Conservation (phyloP, 2,888 invertebrate species). For the Drosophila cracens region DNA sequence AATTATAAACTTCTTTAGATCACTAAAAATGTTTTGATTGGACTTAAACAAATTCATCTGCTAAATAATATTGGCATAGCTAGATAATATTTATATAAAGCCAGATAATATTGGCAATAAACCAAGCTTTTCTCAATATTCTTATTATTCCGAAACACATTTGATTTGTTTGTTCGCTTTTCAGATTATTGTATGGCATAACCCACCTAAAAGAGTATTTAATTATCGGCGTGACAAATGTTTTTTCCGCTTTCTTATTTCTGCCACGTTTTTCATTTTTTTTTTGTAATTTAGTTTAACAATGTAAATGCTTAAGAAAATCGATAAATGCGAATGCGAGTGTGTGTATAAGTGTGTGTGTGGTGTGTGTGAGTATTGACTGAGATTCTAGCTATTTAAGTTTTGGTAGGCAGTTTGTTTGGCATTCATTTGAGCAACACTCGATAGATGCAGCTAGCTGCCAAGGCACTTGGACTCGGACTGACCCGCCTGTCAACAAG, state of each 20-base stretch:
- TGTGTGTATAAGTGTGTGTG: constrained; percentile 2
- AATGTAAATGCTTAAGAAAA: constrained; percentile 53
- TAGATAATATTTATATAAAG: neutral
- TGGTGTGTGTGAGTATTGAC: neutral
- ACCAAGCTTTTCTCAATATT: neutral
- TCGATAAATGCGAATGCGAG: constrained; percentile 57
- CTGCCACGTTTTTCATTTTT: neutral
- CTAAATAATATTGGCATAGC: no score
- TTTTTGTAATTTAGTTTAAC: constrained; percentile 32
- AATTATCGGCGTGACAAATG: neutral
- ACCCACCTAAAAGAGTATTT: constrained; percentile 4
- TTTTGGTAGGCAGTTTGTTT: constrained; percentile 35
- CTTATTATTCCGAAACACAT: no score
- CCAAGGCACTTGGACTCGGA: constrained; percentile 55
- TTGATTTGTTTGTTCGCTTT: no score
- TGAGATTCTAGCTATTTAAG: constrained; percentile 63
- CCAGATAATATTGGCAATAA: neutral
- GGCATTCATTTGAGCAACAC: constrained; percentile 28
- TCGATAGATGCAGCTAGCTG: constrained; percentile 34
- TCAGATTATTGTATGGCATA: neutral
- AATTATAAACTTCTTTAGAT: no score
- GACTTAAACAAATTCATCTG: no score
- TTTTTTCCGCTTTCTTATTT: constrained; percentile 8
- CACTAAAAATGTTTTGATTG: no score
- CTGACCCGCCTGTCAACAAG: constrained; percentile 69